Evolutionary conservation across 2,797 vertebrate species (phyloP).

Genomic region (Gorsachius magnificus): DNA sequence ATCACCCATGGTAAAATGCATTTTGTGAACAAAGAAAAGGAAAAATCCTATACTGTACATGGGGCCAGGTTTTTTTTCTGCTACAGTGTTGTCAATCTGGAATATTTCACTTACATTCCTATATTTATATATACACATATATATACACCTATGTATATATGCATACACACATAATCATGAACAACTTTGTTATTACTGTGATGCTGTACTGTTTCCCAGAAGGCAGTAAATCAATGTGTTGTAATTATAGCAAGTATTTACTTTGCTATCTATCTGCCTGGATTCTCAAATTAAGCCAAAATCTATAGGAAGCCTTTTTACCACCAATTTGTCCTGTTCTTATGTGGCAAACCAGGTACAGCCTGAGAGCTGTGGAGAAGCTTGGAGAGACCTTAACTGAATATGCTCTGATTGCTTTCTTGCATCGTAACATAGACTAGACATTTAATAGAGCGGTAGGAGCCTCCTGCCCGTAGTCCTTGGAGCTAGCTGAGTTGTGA

Average conservation of each 20-base stretch:
- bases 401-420: background rate
- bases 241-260: background rate
- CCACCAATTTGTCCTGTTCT: background rate
- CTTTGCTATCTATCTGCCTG: background rate
- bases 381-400: background rate
- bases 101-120: conserved; percentile 34
- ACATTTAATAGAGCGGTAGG: background rate
- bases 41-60: background rate
- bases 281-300: background rate
- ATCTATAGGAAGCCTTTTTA: background rate
- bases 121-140: background rate
- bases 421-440: background rate
- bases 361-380: background rate
- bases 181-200: background rate
- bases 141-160: background rate
- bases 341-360: background rate
- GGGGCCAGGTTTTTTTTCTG: background rate
- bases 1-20: conserved; percentile 60
- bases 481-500: background rate
- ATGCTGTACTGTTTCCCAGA: background rate
- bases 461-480: background rate
- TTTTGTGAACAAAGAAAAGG: conserved; percentile 47
- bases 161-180: background rate
- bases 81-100: conserved; percentile 7
- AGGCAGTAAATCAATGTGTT: background rate